These are phyloP conservation scores for Nasonia longicornis DNA, from an alignment of 1,140 invertebrate genomes.

Conservation along the genomic window DNA sequence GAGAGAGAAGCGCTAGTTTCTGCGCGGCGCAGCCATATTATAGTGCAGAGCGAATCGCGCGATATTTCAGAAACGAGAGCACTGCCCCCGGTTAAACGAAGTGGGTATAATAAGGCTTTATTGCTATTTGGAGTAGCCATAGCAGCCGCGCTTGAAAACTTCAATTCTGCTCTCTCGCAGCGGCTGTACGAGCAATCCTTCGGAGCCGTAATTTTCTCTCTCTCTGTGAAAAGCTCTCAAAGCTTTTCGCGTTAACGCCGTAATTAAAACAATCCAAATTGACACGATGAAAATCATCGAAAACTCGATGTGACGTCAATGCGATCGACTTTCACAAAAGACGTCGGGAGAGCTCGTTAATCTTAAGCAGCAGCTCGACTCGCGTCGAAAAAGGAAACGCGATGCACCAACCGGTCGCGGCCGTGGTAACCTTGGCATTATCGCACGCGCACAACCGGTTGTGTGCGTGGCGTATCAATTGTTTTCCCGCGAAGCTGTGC, in stretches of 20 bases:
- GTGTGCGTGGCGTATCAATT: conserved; percentile 4
- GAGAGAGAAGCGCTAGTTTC: no score
- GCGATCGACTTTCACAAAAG: no score
- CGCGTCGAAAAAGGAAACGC: conserved; percentile 26
- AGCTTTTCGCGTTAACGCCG: no score
- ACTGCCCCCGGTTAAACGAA: conserved; percentile 14
- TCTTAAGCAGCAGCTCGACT: no score
- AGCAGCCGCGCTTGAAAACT: neutral
- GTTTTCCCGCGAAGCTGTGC: neutral
- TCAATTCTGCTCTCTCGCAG: neutral
- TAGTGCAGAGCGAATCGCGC: neutral
- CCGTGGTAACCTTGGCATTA: conserved; percentile 33
- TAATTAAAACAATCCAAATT: no score
- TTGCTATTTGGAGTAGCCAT: conserved; percentile 23
- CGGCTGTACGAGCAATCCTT: neutral
- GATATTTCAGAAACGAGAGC: conserved; percentile 27
- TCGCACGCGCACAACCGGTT: conserved; percentile 21
- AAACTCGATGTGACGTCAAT: no score
- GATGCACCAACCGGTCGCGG: no score
- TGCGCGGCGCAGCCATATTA: no score
- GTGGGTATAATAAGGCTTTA: conserved; percentile 27
- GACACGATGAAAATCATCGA: no score
- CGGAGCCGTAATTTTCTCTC: no score
- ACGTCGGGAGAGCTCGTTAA: no score
- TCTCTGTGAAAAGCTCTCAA: no score